Base-by-base conservation (phyloP, 2,113 vertebrate species). In the Coptodon rendalli region DNA sequence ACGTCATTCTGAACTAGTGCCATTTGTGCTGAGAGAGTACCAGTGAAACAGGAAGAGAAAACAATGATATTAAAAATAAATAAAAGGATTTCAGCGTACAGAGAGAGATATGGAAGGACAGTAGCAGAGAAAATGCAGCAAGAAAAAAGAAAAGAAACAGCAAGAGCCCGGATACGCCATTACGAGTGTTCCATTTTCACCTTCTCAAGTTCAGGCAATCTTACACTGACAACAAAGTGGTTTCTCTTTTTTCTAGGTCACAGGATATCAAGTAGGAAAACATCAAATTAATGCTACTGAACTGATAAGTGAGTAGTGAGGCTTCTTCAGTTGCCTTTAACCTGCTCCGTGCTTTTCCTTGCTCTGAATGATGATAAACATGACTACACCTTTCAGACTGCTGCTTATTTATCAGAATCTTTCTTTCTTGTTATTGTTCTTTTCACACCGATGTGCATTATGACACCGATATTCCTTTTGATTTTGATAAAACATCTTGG, bases 1-100 rank as follows among this genome's bases (percentile, higher is more conserved):
- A 96, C 93, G 93, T 96, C 95, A 95, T 92, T 95, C 89, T 92
- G 94, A 96, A 94, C 93, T 94, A 93, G 92, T 94, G 90, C 94
- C 92, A 92, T 95, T 94, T 91, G 92, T 93, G 90, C 89, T 86
- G 87, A 86, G 86, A 68, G 80, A 90, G 90, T 83, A 93, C 68
- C 86, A 88, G 89, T 57, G 40, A 90, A 84, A 92, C 83, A 52
- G 81, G 84, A 63, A 84, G 66, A 40, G 61, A 83, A 80, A 86
- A 78, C 82, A 90, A 89, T 91, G 68, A 92, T 94, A 93, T 94
- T 90, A 93, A 94, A 95, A 94, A 95, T 94, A 93, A 96, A 96
- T 92, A 92, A 52, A 57, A 83, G 78, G 68, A 91, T 83, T 71
- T 80, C 66, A 89, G 89, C 54, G 29, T 87, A 85, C 76, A 85